These are phyloP conservation scores for Bathynomus jamesi DNA, from an alignment of 1,140 invertebrate species.

Conservation along the genomic window DNA sequence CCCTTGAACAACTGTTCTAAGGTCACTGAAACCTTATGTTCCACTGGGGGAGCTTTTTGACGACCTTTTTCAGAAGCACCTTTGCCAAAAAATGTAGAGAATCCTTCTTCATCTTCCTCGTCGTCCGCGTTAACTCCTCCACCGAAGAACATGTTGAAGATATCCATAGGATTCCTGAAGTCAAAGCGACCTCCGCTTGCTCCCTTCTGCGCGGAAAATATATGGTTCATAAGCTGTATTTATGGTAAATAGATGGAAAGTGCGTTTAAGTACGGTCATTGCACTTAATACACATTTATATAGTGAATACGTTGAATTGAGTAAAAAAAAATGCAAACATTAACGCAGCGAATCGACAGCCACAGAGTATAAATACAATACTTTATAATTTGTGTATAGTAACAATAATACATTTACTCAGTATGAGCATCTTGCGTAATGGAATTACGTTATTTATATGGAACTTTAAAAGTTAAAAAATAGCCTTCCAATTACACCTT, in stretches of 20 bases:
- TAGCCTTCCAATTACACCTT: no score
- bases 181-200: constrained; percentile 38
- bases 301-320: no score
- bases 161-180: constrained; percentile 53
- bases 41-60: constrained; percentile 24
- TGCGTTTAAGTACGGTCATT: background rate
- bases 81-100: background rate
- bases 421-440: no score
- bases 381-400: no score
- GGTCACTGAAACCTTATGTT: constrained; percentile 41
- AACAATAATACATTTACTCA: no score
- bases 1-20: constrained; percentile 48
- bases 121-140: constrained; percentile 14
- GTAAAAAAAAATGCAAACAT: constrained; percentile 3
- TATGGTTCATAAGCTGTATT: no score
- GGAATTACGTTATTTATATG: no score
- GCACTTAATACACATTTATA: constrained; percentile 14
- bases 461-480: no score
- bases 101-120: background rate
- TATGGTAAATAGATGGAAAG: background rate
- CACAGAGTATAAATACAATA: background rate
- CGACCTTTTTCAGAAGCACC: background rate
- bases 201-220: background rate
- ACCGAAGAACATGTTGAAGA: constrained; percentile 55
- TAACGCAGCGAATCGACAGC: background rate